A percentile compares a stretch with the other conserved stretches of the same genome.
These are phyloP conservation scores for Dysidea cf. avara DNA, from an alignment of 37 sponge, comb jelly and placozoan genomes.

Conservation along the genomic window DNA sequence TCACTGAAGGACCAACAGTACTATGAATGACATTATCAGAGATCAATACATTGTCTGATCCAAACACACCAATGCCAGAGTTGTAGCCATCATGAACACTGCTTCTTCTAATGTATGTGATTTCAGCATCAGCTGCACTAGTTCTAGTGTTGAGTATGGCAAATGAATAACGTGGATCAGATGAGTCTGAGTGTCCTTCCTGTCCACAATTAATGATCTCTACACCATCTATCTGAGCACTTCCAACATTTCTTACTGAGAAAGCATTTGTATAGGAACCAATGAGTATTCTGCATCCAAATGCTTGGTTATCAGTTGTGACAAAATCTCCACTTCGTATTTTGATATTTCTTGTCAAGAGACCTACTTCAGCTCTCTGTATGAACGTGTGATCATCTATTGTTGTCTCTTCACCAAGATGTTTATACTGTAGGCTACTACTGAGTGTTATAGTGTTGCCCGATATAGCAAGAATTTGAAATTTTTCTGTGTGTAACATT, in stretches of 20 bases:
- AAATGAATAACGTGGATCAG: constrained; percentile 79
- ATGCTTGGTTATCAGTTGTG: constrained; percentile 36
- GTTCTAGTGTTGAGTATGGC: constrained; percentile 70
- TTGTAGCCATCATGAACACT: too few species aligned
- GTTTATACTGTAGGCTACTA: constrained; percentile 33
- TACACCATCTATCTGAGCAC: constrained; percentile 74
- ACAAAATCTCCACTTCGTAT: too few species aligned
- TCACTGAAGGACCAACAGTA: too few species aligned
- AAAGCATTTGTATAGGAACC: constrained; percentile 51
- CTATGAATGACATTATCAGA: too few species aligned
- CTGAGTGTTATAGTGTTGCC: constrained; percentile 31
- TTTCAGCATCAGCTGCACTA: constrained; percentile 3
- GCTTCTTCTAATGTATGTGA: too few species aligned
- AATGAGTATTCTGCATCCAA: too few species aligned
- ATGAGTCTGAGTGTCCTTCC: constrained; percentile 65
- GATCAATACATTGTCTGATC: too few species aligned
- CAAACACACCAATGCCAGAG: too few species aligned
- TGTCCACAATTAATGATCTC: constrained; percentile 87
- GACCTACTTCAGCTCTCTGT: constrained; percentile 80
- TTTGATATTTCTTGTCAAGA: too few species aligned
- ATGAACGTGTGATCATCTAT: constrained; percentile 22
- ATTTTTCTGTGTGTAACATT: too few species aligned
- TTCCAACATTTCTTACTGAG: too few species aligned
- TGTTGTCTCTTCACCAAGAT: too few species aligned
- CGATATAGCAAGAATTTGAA: constrained; percentile 27